Evolutionary conservation across 2,113 vertebrate genomes (phyloP).

Genomic region (Gobio gobio): DNA sequence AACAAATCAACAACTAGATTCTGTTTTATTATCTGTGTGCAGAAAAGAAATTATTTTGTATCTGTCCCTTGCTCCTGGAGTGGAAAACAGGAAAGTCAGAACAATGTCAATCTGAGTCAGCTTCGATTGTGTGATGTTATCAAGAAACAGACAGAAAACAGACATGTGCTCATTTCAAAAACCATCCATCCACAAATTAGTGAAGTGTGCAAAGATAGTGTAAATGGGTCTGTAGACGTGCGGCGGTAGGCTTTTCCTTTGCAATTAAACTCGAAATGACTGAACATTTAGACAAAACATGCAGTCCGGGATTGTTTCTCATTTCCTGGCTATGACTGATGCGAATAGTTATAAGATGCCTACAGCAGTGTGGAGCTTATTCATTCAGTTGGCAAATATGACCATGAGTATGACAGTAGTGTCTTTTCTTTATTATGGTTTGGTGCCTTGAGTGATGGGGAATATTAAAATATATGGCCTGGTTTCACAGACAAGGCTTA

Average conservation of each 20-base stretch:
- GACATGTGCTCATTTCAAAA: conserved; percentile 56
- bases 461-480: neutral
- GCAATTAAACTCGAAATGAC: conserved; percentile 56
- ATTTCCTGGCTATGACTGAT: conserved; percentile 66
- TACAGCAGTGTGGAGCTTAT: neutral
- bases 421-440: neutral
- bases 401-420: neutral
- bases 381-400: neutral
- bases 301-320: conserved; percentile 68
- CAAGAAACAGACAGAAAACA: conserved; percentile 71
- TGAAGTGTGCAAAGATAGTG: conserved; percentile 43
- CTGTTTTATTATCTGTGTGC: conserved; percentile 30
- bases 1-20: neutral
- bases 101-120: conserved; percentile 74
- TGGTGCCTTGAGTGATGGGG: neutral
- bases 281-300: conserved; percentile 73
- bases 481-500: no score
- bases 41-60: conserved; percentile 38
- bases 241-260: conserved; percentile 43
- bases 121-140: conserved; percentile 66
- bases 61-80: conserved; percentile 32
- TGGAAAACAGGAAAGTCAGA: conserved; percentile 77
- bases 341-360: neutral
- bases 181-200: conserved; percentile 51
- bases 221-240: conserved; percentile 44